phyloP scores from a whole-genome alignment of 2,888 invertebrate species.

The Acanthococcus lagerstroemiae region DNA sequence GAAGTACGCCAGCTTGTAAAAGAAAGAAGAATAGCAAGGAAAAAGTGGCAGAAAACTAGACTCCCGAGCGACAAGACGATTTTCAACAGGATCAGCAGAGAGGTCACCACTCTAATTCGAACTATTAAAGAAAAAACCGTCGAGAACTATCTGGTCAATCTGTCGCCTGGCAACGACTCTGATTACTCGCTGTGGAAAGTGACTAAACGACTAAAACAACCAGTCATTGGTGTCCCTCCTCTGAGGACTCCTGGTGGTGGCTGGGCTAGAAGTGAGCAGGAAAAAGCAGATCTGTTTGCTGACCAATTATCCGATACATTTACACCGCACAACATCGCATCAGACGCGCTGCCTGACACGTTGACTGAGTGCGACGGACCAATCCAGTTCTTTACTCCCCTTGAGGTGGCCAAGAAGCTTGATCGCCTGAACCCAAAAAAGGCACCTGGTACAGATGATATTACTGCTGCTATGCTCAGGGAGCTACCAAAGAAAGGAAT shows the following conservation, averaged over 20 bases:
- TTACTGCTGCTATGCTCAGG: no score
- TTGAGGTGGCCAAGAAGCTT: no score
- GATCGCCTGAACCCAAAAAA: no score
- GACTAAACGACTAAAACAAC: neutral
- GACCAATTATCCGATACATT: neutral
- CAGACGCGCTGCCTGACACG: no score
- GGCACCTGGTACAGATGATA: no score
- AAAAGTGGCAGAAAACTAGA: neutral
- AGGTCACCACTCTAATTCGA: neutral
- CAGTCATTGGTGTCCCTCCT: neutral
- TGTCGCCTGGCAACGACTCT: neutral
- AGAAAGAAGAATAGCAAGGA: neutral
- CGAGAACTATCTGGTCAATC: neutral
- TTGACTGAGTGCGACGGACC: no score
- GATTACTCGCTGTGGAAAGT: neutral
- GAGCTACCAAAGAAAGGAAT: no score
- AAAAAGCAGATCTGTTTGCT: neutral
- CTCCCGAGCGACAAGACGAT: neutral
- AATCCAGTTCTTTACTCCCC: no score
- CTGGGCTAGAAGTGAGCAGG: neutral
- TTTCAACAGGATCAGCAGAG: neutral
- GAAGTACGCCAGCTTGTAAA: neutral
- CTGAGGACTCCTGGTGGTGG: neutral
- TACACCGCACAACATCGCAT: neutral
- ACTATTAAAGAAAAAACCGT: neutral